Percentiles rank a stretch among this genome's conserved stretches.
These are phyloP conservation scores for Drosophila austrosaltans DNA, from an alignment of 2,888 invertebrate genomes.

Conservation along the genomic window DNA sequence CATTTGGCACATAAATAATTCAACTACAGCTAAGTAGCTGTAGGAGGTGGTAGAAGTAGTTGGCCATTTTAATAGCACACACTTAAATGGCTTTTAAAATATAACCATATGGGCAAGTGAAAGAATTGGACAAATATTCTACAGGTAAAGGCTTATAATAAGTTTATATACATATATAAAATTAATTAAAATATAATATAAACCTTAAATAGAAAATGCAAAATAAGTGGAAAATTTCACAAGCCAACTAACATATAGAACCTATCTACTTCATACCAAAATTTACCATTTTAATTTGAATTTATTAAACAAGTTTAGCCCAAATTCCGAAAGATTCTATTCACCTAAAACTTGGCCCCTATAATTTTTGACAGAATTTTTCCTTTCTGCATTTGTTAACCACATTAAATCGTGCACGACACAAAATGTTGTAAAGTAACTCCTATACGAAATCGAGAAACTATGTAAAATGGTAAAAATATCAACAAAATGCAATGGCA, in stretches of 20 bases:
- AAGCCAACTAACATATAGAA: no score
- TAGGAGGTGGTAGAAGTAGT: neutral
- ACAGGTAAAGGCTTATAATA: neutral
- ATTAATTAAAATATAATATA: no score
- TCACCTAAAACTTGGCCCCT: no score
- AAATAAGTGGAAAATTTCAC: no score
- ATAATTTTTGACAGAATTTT: neutral
- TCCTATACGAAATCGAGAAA: slow-evolving; percentile 22
- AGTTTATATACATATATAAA: no score
- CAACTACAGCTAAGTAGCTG: slow-evolving; percentile 18
- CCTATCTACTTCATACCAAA: no score
- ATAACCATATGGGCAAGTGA: slow-evolving; percentile 42
- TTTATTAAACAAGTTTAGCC: no score
- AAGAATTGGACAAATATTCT: neutral
- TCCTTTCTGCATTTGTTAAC: slow-evolving; percentile 32
- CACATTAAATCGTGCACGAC: slow-evolving; percentile 43
- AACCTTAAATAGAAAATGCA: no score
- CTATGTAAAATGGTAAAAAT: slow-evolving; percentile 31
- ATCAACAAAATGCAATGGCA: slow-evolving; percentile 56
- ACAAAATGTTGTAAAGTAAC: slow-evolving; percentile 17
- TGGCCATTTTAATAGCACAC: slow-evolving; percentile 30
- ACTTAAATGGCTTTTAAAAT: slow-evolving; percentile 59
- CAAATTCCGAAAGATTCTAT: no score
- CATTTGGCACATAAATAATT: slow-evolving; percentile 64
- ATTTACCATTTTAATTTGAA: no score